Conservation (phyloP, 92 coral and sea anemone genomes). For the Scolanthus callimorphus region DNA sequence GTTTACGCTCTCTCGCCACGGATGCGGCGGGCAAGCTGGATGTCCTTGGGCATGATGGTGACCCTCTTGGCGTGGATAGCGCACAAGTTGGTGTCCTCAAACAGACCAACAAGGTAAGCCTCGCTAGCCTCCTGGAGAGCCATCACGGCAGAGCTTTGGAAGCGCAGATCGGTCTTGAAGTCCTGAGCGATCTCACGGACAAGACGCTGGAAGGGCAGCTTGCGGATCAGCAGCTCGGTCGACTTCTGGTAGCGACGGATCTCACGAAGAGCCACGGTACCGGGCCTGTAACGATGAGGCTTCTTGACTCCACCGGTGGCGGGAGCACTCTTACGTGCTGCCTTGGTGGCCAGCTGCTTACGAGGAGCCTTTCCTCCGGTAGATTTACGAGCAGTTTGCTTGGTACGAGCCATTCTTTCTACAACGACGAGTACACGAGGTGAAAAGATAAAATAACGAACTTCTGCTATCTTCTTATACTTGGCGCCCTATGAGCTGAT, state of each 20-base stretch:
- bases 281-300: too few relatives aligned
- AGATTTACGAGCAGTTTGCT: constrained; percentile 98
- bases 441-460: too few relatives aligned
- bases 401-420: constrained; percentile 94
- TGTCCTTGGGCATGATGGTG: constrained; percentile 81
- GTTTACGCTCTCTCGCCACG: too few relatives aligned
- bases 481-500: too few relatives aligned
- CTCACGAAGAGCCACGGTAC: too few relatives aligned
- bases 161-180: too few relatives aligned
- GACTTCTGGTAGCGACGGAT: constrained; percentile 82
- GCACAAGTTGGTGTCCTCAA: constrained; percentile 72
- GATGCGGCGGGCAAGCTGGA: constrained; percentile 82
- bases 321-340: too few relatives aligned
- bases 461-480: too few relatives aligned
- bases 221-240: constrained; percentile 78
- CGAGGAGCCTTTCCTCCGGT: constrained; percentile 99
- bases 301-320: too few relatives aligned
- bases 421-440: too few relatives aligned
- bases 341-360: constrained; percentile 88
- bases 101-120: constrained; percentile 61
- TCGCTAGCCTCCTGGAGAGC: constrained; percentile 66
- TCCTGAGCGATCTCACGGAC: constrained; percentile 84
- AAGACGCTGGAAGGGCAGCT: constrained; percentile 74
- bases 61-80: constrained; percentile 65
- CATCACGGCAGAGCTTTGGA: constrained; percentile 66